Evolutionary conservation across 2,888 invertebrate genomes (phyloP), one percentile per base, ranked within the genome.

Genomic region (Tethea ocularis): DNA sequence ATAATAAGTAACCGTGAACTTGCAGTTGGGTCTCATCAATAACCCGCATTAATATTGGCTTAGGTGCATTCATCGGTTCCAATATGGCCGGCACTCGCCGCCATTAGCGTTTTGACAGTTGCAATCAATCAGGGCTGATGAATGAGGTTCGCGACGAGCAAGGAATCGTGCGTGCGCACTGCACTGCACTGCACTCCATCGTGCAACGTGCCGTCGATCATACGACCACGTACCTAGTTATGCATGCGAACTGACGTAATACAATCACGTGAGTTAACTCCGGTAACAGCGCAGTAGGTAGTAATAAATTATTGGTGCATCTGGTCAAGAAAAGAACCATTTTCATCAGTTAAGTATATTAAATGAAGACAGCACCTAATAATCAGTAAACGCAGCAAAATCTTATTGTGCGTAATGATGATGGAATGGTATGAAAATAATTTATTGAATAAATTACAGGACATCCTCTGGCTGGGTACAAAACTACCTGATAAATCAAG

Each of bases 111-210:
- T 87, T 88, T 90, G 92, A 92, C 93, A 92, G 91, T 89, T 88
- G 91, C 91, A 91, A 92, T 93, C 91, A 90, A 93, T 93, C 92
- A 91, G 82, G 61, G 63, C 82, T 91, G 91, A 93, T 92, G 90
- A 86, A 92, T 88, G 90, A 83, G 87, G 84, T 84, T 86, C 82
- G 88, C 89, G 80, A 80, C 75, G 46, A 46, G 46, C 46, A 20
- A 46, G 46, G 46, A n/a, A 46, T 10, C 20, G 83, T 84, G 87
- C 84, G 88, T 84, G 87, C 84, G 88, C 89, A 86, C 88, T 77
- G 60, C 62, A 61, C 53, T n/a, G 57, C 36, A 26, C 52, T 33
- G 38, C 41, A 36, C 55, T 24, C 38, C 46, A 46, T 1, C 46
- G 46, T 46, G 46, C 46, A 33, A 0, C 46, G 17, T 8, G 46